A percentile compares a stretch with the other conserved stretches of the same genome.
These are phyloP conservation scores for Diadophis punctatus DNA, from an alignment of 2,113 vertebrate species.

Conservation along the genomic window DNA sequence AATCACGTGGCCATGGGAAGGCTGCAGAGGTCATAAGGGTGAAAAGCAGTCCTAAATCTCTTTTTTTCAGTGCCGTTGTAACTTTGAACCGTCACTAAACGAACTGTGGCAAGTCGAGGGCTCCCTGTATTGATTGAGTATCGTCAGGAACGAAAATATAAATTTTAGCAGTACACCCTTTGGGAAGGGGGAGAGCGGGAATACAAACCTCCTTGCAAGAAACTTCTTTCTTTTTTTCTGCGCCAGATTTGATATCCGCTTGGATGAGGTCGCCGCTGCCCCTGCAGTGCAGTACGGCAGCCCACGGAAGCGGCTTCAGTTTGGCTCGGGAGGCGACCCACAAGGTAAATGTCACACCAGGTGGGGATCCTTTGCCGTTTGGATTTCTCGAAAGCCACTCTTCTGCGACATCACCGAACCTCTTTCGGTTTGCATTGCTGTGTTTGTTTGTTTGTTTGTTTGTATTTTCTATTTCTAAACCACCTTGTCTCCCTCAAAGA, in stretches of 20 bases:
- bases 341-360: conserved; percentile 71
- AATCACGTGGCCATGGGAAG: too few relatives aligned
- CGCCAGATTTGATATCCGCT: conserved; percentile 75
- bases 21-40: too few relatives aligned
- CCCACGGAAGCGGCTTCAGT: conserved; percentile 84
- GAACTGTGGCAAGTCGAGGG: too few relatives aligned
- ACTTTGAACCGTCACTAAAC: too few relatives aligned
- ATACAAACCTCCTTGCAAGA: conserved; percentile 24
- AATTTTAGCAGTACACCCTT: accelerated
- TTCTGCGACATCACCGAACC: background rate
- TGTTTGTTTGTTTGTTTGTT: too few relatives aligned
- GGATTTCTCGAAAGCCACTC: background rate
- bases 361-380: background rate
- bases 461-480: too few relatives aligned
- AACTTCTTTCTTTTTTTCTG: background rate
- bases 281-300: conserved; percentile 66
- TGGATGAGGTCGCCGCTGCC: conserved; percentile 73
- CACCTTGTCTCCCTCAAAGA: too few relatives aligned
- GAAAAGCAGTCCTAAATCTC: too few relatives aligned
- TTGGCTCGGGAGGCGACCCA: conserved; percentile 68
- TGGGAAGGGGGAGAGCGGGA: background rate
- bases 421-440: background rate
- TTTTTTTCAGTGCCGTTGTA: too few relatives aligned
- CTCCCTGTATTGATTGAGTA: too few relatives aligned
- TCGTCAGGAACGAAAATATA: background rate